Base-by-base conservation (phyloP, 2,113 vertebrate genomes). In the Cyrtonyx montezumae region DNA sequence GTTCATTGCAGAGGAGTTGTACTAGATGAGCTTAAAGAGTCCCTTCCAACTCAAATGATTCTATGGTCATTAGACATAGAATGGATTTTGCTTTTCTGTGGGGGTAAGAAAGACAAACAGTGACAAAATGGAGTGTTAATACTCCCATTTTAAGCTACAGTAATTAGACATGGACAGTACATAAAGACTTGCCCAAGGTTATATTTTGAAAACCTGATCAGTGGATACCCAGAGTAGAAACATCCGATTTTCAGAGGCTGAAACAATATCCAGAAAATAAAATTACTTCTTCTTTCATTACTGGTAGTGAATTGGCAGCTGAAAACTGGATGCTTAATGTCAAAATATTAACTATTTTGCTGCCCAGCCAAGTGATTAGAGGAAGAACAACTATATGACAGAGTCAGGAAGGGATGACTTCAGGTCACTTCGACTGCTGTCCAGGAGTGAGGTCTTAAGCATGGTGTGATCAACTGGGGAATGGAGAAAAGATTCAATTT, bases 251-350 rank as follows among this genome's bases (percentile, higher is more conserved):
- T 66, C 25, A 73, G 46, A 59, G 9, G 13, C 14, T 68, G 22
- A 87, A 79, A 79, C 36, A 37, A 2, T 26, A 34, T 9, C 32
- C 21, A 61, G 32, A 53, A 81, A 68, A 59, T 2, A 37, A 65
- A 79, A 61, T 1, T 13, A 4, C 1, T 42, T 1, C 11, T 0
- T 25, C 5, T 15, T 10, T 84, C 14, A 26, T 45, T 53, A 11
- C 1, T 32, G 21, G 3, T 40, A 42, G 20, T 89, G 2, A 3
- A 28, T 37, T 59, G 25, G 32, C 16, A 13, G n/a, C n/a, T 25
- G 36, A 56, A 11, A 71, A 10, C 36, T 13, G 76, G 25, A 28
- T 2, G 2, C 37, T 32, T 5, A 40, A 1, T 34, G 28, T 26
- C 22, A 69, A 87, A 79, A 51, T 59, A 67, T 17, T 10, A 28